Evolutionary conservation across 2,888 invertebrate genomes (phyloP).

Genomic region (Hofmannophila pseudospretella): DNA sequence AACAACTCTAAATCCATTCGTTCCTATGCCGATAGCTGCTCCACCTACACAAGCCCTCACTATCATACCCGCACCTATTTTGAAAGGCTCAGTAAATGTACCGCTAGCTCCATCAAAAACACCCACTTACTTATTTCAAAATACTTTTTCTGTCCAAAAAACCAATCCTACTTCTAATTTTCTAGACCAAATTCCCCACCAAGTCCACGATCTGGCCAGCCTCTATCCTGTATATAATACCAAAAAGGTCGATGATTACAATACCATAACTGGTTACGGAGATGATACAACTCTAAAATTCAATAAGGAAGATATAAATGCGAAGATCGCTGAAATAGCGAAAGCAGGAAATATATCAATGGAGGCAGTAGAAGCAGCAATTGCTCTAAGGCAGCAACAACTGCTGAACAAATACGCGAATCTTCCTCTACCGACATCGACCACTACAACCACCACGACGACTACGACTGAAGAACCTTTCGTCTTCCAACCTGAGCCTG

Average conservation of each 20-base stretch:
- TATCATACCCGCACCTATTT: conserved; percentile 54
- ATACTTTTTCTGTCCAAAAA: conserved; percentile 43
- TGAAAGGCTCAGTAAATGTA: conserved; percentile 52
- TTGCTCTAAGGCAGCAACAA: conserved; percentile 84
- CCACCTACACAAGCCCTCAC: conserved; percentile 49
- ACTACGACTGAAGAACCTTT: conserved; percentile 39
- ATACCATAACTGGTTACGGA: conserved; percentile 65
- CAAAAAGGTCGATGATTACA: conserved; percentile 70
- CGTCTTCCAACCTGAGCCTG: conserved; percentile 52
- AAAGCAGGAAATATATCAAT: conserved; percentile 88
- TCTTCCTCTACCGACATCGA: conserved; percentile 60
- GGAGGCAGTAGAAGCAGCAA: conserved; percentile 86
- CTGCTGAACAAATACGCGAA: conserved; percentile 78
- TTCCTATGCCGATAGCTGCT: conserved; percentile 54
- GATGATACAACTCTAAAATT: conserved; percentile 61
- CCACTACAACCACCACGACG: conserved; percentile 66
- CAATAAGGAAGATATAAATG: conserved; percentile 64
- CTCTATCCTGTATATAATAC: conserved; percentile 53
- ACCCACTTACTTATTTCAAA: conserved; percentile 36
- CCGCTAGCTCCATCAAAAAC: conserved; percentile 32
- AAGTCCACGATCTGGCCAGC: conserved; percentile 59
- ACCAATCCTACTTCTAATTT: conserved; percentile 68
- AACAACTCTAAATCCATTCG: conserved; percentile 77
- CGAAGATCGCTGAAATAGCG: conserved; percentile 74
- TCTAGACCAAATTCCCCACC: conserved; percentile 70